Percentiles rank a stretch among this genome's conserved stretches.
phyloP scores from a whole-genome alignment of 30 jellyfish, hydroid and myxozoan genomes.

The Aurelia sp. region DNA sequence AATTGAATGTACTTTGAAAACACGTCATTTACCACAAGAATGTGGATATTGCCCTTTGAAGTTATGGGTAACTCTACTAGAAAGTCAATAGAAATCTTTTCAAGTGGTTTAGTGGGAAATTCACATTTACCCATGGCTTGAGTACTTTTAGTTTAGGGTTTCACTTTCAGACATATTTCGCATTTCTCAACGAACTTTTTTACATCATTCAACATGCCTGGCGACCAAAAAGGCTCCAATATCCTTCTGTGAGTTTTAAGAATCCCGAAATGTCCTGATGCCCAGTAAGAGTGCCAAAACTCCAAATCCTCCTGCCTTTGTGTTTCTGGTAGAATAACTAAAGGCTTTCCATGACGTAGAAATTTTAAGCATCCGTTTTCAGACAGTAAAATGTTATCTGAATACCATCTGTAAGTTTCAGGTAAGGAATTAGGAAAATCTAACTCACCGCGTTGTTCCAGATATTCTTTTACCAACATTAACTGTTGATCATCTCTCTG shows the following conservation, averaged over 20 bases:
- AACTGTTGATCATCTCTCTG: conserved; percentile 12
- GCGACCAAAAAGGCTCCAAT: conserved; percentile 47
- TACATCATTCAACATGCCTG: conserved; percentile 11
- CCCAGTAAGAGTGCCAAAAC: conserved; percentile 57
- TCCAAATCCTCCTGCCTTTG: conserved; percentile 2
- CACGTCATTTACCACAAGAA: conserved; percentile 19
- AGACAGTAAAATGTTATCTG: background rate
- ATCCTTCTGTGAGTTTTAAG: conserved; percentile 43
- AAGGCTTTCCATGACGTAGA: conserved; percentile 16
- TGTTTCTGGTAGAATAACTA: conserved; percentile 29
- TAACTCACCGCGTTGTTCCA: conserved; percentile 4
- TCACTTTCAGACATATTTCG: conserved; percentile 39
- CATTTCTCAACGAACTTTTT: background rate
- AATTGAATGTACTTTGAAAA: background rate
- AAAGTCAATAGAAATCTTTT: too few relatives aligned
- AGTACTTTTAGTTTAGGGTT: conserved; percentile 1
- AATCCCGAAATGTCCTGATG: conserved; percentile 43
- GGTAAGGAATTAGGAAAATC: too few relatives aligned
- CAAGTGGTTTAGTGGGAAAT: conserved; percentile 27
- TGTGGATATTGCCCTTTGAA: background rate
- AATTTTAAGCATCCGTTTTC: conserved; percentile 6
- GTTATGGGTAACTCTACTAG: background rate
- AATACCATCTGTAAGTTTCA: conserved; percentile 20
- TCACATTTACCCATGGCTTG: conserved; percentile 22
- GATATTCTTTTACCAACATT: conserved; percentile 6